A percentile compares a stretch with the other conserved stretches of the same genome.
Conservation (phyloP, 2,797 vertebrate species). For the Martes flavigula region DNA sequence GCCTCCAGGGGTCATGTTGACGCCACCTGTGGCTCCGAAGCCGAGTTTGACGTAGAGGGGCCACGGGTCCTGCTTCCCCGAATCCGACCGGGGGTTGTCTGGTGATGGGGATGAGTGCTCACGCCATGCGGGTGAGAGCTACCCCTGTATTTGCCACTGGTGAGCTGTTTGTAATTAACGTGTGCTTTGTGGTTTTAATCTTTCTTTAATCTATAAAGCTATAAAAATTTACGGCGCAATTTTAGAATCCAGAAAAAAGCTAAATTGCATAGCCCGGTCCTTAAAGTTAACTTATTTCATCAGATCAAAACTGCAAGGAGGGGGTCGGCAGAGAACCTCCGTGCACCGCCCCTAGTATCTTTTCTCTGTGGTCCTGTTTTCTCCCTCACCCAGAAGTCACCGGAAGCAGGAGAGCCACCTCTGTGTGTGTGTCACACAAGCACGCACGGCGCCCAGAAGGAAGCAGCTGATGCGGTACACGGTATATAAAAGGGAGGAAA, state of each 20-base stretch:
- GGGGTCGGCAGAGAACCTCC: neutral
- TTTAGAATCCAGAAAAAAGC: conserved; percentile 61
- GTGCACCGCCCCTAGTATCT: neutral
- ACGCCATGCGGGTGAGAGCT: neutral
- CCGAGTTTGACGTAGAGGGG: neutral
- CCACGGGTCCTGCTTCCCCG: rapidly evolving
- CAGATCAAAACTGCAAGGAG: conserved; percentile 21
- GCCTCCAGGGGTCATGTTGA: neutral
- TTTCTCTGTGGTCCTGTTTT: conserved; percentile 50
- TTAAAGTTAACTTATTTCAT: conserved; percentile 47
- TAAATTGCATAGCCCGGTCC: neutral
- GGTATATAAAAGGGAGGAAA: conserved; percentile 80
- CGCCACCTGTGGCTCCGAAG: neutral
- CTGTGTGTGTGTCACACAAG: neutral
- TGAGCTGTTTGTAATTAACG: conserved; percentile 65
- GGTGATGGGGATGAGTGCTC: neutral
- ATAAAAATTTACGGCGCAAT: conserved; percentile 45
- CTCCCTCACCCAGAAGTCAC: conserved; percentile 30
- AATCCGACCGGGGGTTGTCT: neutral
- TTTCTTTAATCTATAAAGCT: conserved; percentile 54
- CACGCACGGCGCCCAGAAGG: conserved; percentile 56
- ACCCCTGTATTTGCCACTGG: conserved; percentile 31
- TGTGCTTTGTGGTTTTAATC: conserved; percentile 68
- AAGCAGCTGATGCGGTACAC: conserved; percentile 76
- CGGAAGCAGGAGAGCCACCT: conserved; percentile 59